phyloP scores from a whole-genome alignment of 2,113 vertebrate genomes.

The Anarrhichthys ocellatus region DNA sequence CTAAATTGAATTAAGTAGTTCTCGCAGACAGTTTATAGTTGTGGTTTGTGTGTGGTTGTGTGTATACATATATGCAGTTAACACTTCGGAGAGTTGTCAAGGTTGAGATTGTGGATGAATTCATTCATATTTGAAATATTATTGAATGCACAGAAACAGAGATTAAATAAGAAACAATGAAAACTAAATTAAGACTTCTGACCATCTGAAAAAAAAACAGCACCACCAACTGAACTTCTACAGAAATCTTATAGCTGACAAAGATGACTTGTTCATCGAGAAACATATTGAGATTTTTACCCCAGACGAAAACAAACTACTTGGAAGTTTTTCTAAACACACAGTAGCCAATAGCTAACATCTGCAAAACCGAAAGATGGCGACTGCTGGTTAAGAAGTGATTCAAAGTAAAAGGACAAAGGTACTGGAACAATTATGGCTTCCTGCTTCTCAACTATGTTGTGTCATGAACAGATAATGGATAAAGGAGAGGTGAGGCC shows the following conservation, averaged over 20 bases:
- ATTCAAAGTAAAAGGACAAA: neutral
- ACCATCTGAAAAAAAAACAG: neutral
- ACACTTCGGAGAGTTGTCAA: neutral
- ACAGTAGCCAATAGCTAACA: neutral
- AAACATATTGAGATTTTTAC: conserved; percentile 1
- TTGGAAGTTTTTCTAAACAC: neutral
- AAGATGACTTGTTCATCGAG: neutral
- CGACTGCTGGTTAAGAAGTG: neutral
- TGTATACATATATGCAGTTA: neutral
- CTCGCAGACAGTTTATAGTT: conserved; percentile 6
- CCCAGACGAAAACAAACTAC: neutral
- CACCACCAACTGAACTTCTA: neutral
- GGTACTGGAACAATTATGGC: no score
- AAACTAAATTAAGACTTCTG: conserved; percentile 14
- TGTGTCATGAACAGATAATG: neutral
- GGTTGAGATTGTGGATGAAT: neutral
- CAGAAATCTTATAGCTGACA: neutral
- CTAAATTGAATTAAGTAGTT: conserved; percentile 46
- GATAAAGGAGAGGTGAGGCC: neutral
- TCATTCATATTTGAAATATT: neutral
- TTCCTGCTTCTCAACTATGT: neutral
- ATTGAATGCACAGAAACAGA: neutral
- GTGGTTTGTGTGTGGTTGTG: conserved; percentile 15
- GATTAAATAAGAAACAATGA: conserved; percentile 4
- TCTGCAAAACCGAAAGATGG: neutral